Base-by-base conservation (phyloP, 1,140 invertebrate genomes). In the Neodiprion fabricii region DNA sequence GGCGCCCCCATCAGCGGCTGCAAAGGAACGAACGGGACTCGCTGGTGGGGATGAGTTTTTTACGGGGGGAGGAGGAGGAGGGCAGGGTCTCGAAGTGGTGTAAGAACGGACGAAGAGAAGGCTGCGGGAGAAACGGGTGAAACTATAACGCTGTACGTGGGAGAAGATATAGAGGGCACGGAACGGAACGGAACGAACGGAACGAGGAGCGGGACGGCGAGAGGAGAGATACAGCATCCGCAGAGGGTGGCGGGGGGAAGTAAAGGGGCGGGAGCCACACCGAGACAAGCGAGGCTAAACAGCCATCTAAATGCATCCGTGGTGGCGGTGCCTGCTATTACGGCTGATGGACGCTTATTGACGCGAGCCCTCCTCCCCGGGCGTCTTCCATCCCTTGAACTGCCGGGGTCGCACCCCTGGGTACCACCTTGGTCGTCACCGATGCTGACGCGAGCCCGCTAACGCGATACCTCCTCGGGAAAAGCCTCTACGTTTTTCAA, bases 231-330 rank as follows among this genome's bases (percentile, higher is more conserved):
- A 79, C 78, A 77, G 77, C 77, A 79, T 76, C 78, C 80, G 78
- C 76, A 40, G 76, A 81, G 74, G 79, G 76, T 79, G 81, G 79
- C 78, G 84, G 80, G 70, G 10, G 17, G 23, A 23, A 48, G 47
- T 14, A 72, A 47, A 66, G 70, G 70, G 74, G 74, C 71, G 68
- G 76, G 75, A 75, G 67, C 61, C 67, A 69, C 67, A 76, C 75
- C 77, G 75, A 80, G 79, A 77, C 75, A 78, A 82, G 82, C 81
- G 79, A 72, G 84, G 85, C 86, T 89, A 89, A 89, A 88, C 86
- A 89, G 86, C 86, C 86, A 89, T 89, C 86, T 89, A 89, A 89
- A 89, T 89, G 87, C 87, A 89, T 87, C 87, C 85, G 86, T 88
- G 86, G 87, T 88, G 86, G 86, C 85, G 86, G 85, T 85, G 85